Conservation (phyloP, 2,797 vertebrate genomes). For the Rhinella marina region DNA sequence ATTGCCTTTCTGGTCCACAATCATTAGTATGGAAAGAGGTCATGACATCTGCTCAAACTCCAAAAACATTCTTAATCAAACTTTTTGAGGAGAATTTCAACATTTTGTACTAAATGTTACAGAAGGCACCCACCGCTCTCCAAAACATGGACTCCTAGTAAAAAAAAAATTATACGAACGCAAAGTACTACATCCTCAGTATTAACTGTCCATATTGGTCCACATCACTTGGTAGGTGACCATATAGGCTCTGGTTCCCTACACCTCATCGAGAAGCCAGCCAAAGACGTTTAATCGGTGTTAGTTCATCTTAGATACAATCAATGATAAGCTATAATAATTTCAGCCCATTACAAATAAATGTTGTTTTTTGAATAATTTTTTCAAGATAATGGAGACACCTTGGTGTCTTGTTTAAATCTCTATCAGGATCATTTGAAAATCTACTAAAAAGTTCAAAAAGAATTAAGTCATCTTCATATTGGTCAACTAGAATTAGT, state of each 20-base stretch:
- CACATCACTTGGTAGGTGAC: neutral
- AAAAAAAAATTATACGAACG: neutral
- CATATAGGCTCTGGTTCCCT: neutral
- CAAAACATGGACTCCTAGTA: neutral
- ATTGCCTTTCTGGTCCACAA: neutral
- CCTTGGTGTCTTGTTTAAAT: neutral
- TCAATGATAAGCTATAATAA: constrained; percentile 68
- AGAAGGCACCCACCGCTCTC: neutral
- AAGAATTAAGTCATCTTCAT: constrained; percentile 69
- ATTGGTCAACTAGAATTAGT: constrained; percentile 69
- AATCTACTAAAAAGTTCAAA: constrained; percentile 36
- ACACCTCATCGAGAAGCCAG: constrained; percentile 4
- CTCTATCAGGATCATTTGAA: constrained; percentile 4
- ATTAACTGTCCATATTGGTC: constrained; percentile 12
- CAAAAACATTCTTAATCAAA: neutral
- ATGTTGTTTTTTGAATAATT: constrained; percentile 20
- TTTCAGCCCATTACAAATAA: constrained; percentile 68
- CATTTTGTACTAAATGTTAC: neutral
- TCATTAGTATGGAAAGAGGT: neutral
- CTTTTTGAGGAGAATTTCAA: too few relatives aligned
- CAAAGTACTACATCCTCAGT: neutral
- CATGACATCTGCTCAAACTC: neutral
- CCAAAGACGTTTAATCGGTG: constrained; percentile 58
- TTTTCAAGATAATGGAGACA: constrained; percentile 4
- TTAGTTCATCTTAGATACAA: constrained; percentile 74